Evolutionary conservation across 2,888 invertebrate genomes (phyloP), one percentile per base, ranked within the genome.

Genomic region (Volucella inanis): DNA sequence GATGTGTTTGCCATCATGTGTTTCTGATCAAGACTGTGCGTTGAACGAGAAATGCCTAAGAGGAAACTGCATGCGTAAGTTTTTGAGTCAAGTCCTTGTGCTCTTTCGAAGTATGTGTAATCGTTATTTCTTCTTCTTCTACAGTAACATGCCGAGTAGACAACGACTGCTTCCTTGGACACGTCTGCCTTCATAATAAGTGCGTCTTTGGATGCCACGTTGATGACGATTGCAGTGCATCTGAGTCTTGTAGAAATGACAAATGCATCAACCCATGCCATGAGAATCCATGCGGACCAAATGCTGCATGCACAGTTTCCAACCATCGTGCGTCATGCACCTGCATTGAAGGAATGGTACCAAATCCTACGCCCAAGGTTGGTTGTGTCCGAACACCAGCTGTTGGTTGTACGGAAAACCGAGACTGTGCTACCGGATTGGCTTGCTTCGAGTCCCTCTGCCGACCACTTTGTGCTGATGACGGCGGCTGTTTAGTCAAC

Each of bases 151-250:
- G 98, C 90, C 95, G 97, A 61, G 95, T 97, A 1, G 97, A 98
- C 90, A 97, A 97, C 89, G 98, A 98, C 89, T 98, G 98, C 89
- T 97, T 98, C 94, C 93, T 97, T 78, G 97, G 97, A 0, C 97
- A 98, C 89, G 97, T 98, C 87, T 98, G 98, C 89, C 92, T 97
- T 75, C 94, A 95, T 89, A 97, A 97, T 89, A 96, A 96, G 92
- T 98, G 98, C 89, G 94, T 96, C 78, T 96, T 95, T 88, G 98
- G 98, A 49, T 98, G 98, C 90, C 95, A 96, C 87, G 94, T 94
- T 15, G 96, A 97, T 89, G 97, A 97, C 88, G 98, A 98, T 90
- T 98, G 98, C 91, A 95, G 96, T 87, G 95, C 95, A 0, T 96
- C 96, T 68, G 96, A 97, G 90, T 95, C 97, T 8, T 98, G 98